Evolutionary conservation across 2,797 vertebrate species (phyloP).

Genomic region (Anguilla megastoma): DNA sequence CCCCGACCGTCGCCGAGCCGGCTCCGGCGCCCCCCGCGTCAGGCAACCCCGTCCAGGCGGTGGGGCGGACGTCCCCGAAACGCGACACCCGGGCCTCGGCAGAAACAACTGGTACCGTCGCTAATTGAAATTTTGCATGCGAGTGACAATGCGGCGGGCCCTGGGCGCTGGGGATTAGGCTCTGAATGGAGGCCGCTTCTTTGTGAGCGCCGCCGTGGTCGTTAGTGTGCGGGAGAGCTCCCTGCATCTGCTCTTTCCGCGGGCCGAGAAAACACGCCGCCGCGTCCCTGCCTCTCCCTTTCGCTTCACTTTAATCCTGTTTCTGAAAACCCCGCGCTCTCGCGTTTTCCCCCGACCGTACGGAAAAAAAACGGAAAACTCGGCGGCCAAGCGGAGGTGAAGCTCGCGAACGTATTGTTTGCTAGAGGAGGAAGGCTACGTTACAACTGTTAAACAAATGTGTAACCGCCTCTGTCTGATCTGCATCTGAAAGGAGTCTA

Average conservation of each 20-base stretch:
- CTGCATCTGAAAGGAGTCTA: slow-evolving; percentile 73
- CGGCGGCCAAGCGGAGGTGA: slow-evolving; percentile 29
- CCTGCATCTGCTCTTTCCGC: slow-evolving; percentile 74
- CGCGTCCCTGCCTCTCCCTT: slow-evolving; percentile 54
- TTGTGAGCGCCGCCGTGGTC: slow-evolving; percentile 78
- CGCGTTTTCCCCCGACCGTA: slow-evolving; percentile 64
- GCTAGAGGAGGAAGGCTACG: slow-evolving; percentile 2
- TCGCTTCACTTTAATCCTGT: slow-evolving; percentile 72
- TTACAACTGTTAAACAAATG: slow-evolving; percentile 27
- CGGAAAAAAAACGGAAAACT: background rate
- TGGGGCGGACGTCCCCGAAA: slow-evolving; percentile 63
- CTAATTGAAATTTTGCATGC: slow-evolving; percentile 85
- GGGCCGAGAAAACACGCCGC: slow-evolving; percentile 69
- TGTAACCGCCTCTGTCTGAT: slow-evolving; percentile 46
- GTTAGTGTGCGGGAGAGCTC: slow-evolving; percentile 70
- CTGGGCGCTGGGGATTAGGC: slow-evolving; percentile 77
- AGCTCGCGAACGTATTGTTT: background rate
- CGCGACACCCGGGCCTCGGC: slow-evolving; percentile 62
- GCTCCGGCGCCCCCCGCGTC: slow-evolving; percentile 52
- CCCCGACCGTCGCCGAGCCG: background rate
- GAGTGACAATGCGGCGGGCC: slow-evolving; percentile 75
- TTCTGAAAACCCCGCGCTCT: slow-evolving; percentile 51
- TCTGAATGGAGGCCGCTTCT: slow-evolving; percentile 79
- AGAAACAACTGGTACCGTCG: slow-evolving; percentile 82
- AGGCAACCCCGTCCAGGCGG: slow-evolving; percentile 68